Base-by-base conservation (phyloP, 1,140 invertebrate species). In the Drosophila kanapiae region DNA sequence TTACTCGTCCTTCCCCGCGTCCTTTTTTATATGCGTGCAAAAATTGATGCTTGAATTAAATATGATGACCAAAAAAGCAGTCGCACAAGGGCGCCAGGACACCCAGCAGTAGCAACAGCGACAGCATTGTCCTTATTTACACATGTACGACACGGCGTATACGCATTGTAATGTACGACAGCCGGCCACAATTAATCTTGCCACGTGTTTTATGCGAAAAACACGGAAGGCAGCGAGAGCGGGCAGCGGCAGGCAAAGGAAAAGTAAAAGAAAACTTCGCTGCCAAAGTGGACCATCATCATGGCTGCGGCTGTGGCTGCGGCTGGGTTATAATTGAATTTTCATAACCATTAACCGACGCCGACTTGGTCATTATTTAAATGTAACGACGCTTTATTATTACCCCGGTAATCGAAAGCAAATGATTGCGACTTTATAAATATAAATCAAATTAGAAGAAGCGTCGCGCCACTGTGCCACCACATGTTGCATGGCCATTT, bases 21-120 rank as follows among this genome's bases (percentile, higher is more conserved):
- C 63, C 60, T 85, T 69, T 85, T 87, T 90, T 90, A 84, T 87
- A 87, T 84, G 84, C 84, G 85, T 88, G 84, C 84, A 88, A 90
- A 88, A 88, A 88, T 88, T 81, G 90, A 90, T 88, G 85, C 84
- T 78, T 90, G 85, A 88, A 88, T 88, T 90, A 88, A 90, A 88
- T 88, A 88, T 88, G 84, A 88, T 88, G 84, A 85, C 84, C 84
- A 71, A 88, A 88, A 88, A 88, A 90, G 85, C 81, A 88, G 85
- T 78, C 85, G 77, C 84, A 37, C 64, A 69, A 59, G 62, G 65
- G 43, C 60, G 23, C 38, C 43, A 65, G 67, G 63, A 56, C 68
- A 71, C 45, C 43, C 42, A 23, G 48, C 47, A 37, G 48, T 37
- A 51, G 53, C 71, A 54, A 47, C 71, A 49, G 57, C 47, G 63